Conservation (phyloP, 2,113 vertebrate species). For the Nerophis ophidion region DNA sequence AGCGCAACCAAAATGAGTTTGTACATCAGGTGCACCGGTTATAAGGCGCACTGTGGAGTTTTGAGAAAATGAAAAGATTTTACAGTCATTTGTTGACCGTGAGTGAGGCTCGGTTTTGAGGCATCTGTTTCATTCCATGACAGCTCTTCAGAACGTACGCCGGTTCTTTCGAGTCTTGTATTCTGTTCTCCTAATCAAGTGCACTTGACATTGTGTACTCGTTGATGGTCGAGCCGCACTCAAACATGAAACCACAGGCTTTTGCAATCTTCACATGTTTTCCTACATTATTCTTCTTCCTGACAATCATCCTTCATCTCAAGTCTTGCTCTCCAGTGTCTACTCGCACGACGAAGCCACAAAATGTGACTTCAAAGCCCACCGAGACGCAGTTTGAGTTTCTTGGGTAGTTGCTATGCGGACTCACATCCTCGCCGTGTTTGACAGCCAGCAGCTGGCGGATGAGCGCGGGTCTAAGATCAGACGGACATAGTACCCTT, state of each 20-base stretch:
- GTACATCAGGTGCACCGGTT: too few relatives aligned
- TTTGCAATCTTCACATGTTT: background rate
- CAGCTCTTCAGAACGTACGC: background rate
- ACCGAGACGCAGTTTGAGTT: background rate
- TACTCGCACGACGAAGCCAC: background rate
- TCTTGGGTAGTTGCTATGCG: background rate
- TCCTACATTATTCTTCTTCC: background rate
- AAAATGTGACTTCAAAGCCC: background rate
- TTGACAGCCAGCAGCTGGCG: too few relatives aligned
- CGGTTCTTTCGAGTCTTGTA: background rate
- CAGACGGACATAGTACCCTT: background rate
- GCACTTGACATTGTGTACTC: background rate
- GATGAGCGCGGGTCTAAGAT: background rate
- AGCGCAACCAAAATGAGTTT: too few relatives aligned
- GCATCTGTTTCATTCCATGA: background rate
- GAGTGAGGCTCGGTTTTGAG: background rate
- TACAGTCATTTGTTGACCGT: background rate
- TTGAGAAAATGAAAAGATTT: background rate
- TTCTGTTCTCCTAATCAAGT: background rate
- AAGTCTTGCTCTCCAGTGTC: background rate
- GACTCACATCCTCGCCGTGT: background rate
- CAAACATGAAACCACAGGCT: background rate
- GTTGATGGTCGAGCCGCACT: background rate
- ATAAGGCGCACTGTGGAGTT: too few relatives aligned
- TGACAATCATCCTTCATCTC: background rate